Percentiles rank a stretch among this genome's conserved stretches.
These are phyloP conservation scores for Rhinatrema bivittatum DNA, from an alignment of 2,797 vertebrate species.

Conservation along the genomic window DNA sequence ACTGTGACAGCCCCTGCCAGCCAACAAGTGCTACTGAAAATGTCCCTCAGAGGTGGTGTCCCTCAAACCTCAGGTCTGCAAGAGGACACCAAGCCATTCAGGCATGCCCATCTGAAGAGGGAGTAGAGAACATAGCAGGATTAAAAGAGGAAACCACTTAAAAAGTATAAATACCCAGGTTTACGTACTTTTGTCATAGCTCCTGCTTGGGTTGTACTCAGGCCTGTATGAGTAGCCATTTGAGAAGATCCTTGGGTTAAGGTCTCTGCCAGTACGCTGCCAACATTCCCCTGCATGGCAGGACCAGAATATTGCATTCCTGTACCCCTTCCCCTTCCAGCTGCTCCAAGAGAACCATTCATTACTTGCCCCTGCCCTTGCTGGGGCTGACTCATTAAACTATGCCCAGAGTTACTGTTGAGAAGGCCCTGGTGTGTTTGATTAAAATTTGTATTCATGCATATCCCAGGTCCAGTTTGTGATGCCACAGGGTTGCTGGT, in stretches of 20 bases:
- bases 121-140: too few species aligned
- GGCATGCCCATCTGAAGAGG: too few species aligned
- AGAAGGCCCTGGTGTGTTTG: conserved; percentile 77
- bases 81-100: too few species aligned
- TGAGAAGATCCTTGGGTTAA: conserved; percentile 81
- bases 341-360: conserved; percentile 85
- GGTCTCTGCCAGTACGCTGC: conserved; percentile 86
- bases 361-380: conserved; percentile 83
- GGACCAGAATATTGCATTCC: conserved; percentile 77
- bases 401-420: conserved; percentile 81
- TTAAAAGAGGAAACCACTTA: too few species aligned
- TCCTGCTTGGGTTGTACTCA: conserved; percentile 81
- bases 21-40: too few species aligned
- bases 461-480: conserved; percentile 74
- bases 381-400: conserved; percentile 75
- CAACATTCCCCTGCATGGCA: conserved; percentile 67
- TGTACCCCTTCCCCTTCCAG: conserved; percentile 78
- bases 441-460: conserved; percentile 79
- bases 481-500: conserved; percentile 65
- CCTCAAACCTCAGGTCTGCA: too few species aligned
- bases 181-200: conserved; percentile 85
- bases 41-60: too few species aligned
- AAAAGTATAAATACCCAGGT: too few species aligned
- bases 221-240: conserved; percentile 69
- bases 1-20: too few species aligned